phyloP scores from a whole-genome alignment of 2,113 vertebrate species.

The Sialia sialis region DNA sequence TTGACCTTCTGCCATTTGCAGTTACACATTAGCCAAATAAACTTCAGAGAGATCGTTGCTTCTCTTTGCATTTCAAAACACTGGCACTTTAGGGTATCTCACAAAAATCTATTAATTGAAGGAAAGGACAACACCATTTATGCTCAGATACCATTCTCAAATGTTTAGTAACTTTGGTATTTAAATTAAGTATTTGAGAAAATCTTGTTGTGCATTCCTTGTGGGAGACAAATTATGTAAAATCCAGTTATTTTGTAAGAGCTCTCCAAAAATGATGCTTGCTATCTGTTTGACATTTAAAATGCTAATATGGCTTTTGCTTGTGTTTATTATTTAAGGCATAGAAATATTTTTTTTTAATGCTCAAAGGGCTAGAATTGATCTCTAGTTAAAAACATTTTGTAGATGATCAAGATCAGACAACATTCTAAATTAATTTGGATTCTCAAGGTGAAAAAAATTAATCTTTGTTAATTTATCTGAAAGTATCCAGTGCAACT shows the following conservation, averaged over 20 bases:
- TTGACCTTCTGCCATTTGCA: not conserved
- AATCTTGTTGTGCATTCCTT: not conserved
- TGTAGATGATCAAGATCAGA: not conserved
- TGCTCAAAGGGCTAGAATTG: not conserved
- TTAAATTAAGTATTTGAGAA: not conserved
- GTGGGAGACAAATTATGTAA: not conserved
- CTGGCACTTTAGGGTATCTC: not conserved
- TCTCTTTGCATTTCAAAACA: not conserved
- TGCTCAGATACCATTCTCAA: not conserved
- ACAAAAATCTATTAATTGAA: not conserved
- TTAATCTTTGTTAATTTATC: not conserved
- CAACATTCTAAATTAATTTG: not conserved
- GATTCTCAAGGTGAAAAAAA: not conserved
- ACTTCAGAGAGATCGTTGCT: not conserved
- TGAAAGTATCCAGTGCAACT: not conserved
- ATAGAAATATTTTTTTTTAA: not conserved
- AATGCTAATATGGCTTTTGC: not conserved
- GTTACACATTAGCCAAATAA: not conserved
- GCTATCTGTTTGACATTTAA: not conserved
- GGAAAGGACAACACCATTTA: not conserved
- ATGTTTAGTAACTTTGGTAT: not conserved
- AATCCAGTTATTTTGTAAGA: not conserved
- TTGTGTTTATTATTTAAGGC: not conserved
- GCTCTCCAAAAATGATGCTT: not conserved
- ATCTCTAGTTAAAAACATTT: not conserved